phyloP scores from a whole-genome alignment of 2,113 vertebrate genomes.

The Dascyllus trimaculatus region DNA sequence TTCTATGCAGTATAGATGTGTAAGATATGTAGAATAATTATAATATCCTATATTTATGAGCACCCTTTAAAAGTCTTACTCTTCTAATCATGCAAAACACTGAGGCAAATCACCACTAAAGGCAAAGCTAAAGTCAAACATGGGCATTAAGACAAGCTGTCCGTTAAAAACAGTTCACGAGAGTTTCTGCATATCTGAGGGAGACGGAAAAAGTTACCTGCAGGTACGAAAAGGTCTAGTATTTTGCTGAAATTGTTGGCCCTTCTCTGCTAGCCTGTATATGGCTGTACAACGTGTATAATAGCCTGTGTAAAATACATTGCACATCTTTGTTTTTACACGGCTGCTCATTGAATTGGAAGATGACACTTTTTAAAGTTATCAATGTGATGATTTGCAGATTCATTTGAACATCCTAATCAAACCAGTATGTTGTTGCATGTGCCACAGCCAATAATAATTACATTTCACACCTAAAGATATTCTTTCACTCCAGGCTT shows the following conservation, averaged over 20 bases:
- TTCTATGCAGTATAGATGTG: conserved; percentile 73
- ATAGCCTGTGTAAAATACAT: conserved; percentile 5
- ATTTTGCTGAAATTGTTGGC: no score
- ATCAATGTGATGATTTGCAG: neutral
- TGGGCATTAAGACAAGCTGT: conserved; percentile 22
- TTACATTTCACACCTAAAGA: conserved; percentile 4
- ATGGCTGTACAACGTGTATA: conserved; percentile 6
- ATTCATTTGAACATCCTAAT: neutral
- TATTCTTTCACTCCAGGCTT: neutral
- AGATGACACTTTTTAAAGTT: neutral
- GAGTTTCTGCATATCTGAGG: conserved; percentile 38
- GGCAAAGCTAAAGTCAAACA: conserved; percentile 20
- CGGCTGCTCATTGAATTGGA: conserved; percentile 18
- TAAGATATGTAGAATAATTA: conserved; percentile 57
- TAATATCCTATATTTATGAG: conserved; percentile 46
- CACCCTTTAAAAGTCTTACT: conserved; percentile 63
- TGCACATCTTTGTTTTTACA: conserved; percentile 8
- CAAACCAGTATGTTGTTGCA: neutral
- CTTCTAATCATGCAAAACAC: conserved; percentile 2
- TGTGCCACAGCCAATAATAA: conserved; percentile 5
- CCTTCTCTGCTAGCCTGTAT: neutral
- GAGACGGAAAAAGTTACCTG: neutral
- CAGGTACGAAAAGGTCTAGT: neutral
- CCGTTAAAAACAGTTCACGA: neutral
- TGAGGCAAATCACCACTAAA: conserved; percentile 10